Base-by-base conservation (phyloP, 2,113 vertebrate genomes). In the Toxotes chatareus region DNA sequence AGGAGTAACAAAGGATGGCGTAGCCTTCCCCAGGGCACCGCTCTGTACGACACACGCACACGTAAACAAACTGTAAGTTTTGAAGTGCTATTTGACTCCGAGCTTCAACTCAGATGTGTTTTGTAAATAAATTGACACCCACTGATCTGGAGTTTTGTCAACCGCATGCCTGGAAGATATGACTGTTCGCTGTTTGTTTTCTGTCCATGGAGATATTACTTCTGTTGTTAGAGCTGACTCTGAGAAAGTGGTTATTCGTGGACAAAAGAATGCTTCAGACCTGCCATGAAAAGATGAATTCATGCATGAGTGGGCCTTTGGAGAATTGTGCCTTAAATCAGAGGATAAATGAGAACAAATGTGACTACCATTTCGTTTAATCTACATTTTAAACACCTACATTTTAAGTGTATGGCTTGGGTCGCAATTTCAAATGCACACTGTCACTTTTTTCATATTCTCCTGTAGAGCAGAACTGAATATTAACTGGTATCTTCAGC, bases 101-200 rank as follows among this genome's bases (percentile, higher is more conserved):
- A 86, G 82, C 68, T 87, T 65, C 34, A 70, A 75, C 76, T 72
- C 55, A 59, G 77, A 81, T 86, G 76, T 87, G 66, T 77, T 88
- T 73, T 82, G 83, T 75, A 73, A 86, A 90, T 77, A 85, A 83
- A 89, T 73, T 83, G 84, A 87, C 84, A 82, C 67, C 70, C 60
- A 82, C 84, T 72, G 76, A 86, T 89, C 55, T 75, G 55, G 47
- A 73, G 80, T 88, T 83, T 79, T 84, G 83, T 86, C 73, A 75
- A 51, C 66, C 14, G 27, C 78, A 69, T 91, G 82, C 84, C 86
- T 79, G 27, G 59, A 87, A 84, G 86, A 89, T 64, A 84, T 32
- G 51, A 74, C 61, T 78, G 74, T 73, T 83, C 3, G 6, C 23
- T 76, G 70, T 83, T 86, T 85, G 86, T 65, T 86, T 85, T 75